Percentiles rank a stretch among this genome's conserved stretches.
Conservation (phyloP, 2,888 invertebrate genomes). For the Mythimna lalbum region DNA sequence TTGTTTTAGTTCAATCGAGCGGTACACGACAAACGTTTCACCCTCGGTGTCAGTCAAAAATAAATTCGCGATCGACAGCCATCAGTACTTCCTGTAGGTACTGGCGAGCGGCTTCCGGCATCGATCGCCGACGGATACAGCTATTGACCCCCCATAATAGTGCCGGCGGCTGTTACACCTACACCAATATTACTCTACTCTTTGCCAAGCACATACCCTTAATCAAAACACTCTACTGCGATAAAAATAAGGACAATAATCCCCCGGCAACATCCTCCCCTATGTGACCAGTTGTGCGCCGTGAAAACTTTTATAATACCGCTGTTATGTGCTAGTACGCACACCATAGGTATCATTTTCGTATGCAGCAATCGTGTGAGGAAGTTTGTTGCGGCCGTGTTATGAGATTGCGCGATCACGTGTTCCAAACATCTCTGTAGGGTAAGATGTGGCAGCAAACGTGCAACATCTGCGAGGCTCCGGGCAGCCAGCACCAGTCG, state of each 20-base stretch:
- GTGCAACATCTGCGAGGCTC: conserved; percentile 64
- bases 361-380: conserved; percentile 50
- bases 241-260: conserved; percentile 62
- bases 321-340: conserved; percentile 56
- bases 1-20: conserved; percentile 60
- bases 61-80: conserved; percentile 69
- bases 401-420: conserved; percentile 58
- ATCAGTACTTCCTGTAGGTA: conserved; percentile 75
- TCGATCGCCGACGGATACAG: conserved; percentile 80
- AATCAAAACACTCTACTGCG: conserved; percentile 60
- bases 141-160: conserved; percentile 82
- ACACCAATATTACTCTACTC: conserved; percentile 70
- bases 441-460: conserved; percentile 45
- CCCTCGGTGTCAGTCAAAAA: conserved; percentile 70
- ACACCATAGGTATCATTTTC: conserved; percentile 61
- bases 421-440: conserved; percentile 54
- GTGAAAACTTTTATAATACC: conserved; percentile 67
- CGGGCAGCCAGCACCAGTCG: conserved; percentile 40
- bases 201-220: conserved; percentile 59
- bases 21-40: conserved; percentile 58
- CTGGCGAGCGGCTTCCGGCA: conserved; percentile 77
- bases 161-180: conserved; percentile 70
- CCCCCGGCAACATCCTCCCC: conserved; percentile 36
- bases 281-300: conserved; percentile 53
- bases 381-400: conserved; percentile 57